phyloP scores from a whole-genome alignment of 2,797 vertebrate species.

The Hipposideros larvatus region DNA sequence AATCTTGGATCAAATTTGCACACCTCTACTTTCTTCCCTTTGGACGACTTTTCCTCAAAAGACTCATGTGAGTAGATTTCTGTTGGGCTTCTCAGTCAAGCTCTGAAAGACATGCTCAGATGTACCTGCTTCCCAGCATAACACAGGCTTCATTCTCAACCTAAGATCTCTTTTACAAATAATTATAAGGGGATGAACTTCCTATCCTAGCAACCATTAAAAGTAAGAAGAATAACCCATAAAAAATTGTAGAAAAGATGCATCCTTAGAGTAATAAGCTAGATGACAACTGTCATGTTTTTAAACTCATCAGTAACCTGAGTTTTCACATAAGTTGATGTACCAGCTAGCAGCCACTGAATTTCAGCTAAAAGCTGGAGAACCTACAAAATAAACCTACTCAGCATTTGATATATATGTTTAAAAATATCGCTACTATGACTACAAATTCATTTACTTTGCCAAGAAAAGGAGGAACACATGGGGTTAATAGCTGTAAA shows the following conservation, averaged over 20 bases:
- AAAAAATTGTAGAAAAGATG: background rate
- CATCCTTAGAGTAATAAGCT: background rate
- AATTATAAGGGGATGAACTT: background rate
- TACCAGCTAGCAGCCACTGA: background rate
- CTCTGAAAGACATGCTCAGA: background rate
- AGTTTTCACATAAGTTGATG: background rate
- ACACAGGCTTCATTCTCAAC: background rate
- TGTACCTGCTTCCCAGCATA: background rate
- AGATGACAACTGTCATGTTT: background rate
- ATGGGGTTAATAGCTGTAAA: background rate
- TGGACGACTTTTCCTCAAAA: background rate
- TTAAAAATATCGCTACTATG: background rate
- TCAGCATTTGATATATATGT: background rate
- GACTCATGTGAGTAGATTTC: background rate
- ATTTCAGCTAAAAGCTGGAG: constrained; percentile 51
- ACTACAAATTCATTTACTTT: constrained; percentile 32
- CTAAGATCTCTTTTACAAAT: background rate
- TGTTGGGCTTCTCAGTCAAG: background rate
- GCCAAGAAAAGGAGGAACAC: background rate
- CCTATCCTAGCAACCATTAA: background rate
- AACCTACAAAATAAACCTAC: background rate
- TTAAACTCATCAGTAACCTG: constrained; percentile 14
- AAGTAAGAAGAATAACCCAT: background rate
- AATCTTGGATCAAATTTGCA: background rate
- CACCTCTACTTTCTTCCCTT: background rate